Conservation (phyloP, 23 tunicate genomes). For the Trididemnum miniatum region DNA sequence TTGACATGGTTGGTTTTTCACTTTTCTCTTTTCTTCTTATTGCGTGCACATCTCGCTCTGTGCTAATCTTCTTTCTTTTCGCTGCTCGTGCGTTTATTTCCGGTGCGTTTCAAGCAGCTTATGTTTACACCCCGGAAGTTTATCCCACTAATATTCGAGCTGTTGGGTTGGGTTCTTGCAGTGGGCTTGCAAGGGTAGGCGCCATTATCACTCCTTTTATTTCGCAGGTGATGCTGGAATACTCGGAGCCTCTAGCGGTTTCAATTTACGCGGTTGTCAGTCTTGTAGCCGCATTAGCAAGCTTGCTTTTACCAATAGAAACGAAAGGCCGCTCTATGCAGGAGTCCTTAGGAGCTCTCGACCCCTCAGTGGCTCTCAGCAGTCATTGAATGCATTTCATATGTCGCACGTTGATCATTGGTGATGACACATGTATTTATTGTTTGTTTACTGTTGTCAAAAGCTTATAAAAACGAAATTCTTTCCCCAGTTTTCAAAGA, state of each 20-base stretch:
- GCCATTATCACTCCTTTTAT: conserved; percentile 96
- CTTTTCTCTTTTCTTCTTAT: conserved; percentile 71
- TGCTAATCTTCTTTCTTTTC: conserved; percentile 88
- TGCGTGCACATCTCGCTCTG: conserved; percentile 55
- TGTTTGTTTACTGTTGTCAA: no score
- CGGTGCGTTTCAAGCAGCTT: conserved; percentile 98
- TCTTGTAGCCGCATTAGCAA: conserved; percentile 76
- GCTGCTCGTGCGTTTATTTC: conserved; percentile 97
- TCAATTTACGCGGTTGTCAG: conserved; percentile 80
- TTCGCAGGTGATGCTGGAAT: conserved; percentile 86
- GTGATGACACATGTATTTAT: no score
- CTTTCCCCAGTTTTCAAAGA: no score
- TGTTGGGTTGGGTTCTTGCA: conserved; percentile 94
- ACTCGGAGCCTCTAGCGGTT: conserved; percentile 62
- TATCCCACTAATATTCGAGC: conserved; percentile 95
- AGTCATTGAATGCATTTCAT: background rate
- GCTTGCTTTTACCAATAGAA: conserved; percentile 83
- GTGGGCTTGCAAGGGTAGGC: conserved; percentile 95
- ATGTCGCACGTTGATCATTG: no score
- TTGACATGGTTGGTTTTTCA: conserved; percentile 79
- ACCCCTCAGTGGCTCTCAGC: conserved; percentile 1
- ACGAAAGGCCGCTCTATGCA: conserved; percentile 96
- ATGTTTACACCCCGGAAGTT: conserved; percentile 98
- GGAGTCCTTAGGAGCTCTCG: conserved; percentile 22
- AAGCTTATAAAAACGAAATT: no score